Conservation (phyloP, 2,888 invertebrate genomes). For the Latrodectus elegans region DNA sequence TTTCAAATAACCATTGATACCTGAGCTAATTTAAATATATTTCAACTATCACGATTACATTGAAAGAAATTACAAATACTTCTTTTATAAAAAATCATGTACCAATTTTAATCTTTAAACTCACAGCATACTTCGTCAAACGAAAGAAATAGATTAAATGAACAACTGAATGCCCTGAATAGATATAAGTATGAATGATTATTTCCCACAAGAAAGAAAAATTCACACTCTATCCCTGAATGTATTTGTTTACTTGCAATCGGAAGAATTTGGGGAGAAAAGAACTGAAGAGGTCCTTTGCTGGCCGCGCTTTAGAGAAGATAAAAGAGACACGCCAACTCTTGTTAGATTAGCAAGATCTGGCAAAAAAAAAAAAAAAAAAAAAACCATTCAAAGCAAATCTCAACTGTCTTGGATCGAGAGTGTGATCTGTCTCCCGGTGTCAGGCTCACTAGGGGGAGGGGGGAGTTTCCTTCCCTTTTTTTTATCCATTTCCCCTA, state of each 20-base stretch:
- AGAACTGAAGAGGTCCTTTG: neutral
- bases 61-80: too few relatives aligned
- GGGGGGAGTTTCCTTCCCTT: slow-evolving; percentile 6
- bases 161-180: neutral
- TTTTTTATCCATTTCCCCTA: neutral
- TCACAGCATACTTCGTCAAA: too few relatives aligned
- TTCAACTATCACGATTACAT: too few relatives aligned
- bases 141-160: neutral
- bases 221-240: neutral
- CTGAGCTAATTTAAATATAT: too few relatives aligned
- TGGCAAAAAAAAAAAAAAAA: too few relatives aligned
- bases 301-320: slow-evolving; percentile 9
- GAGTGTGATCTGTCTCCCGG: slow-evolving; percentile 32
- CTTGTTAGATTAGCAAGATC: slow-evolving; percentile 13
- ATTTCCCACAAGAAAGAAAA: neutral
- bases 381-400: neutral
- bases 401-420: slow-evolving; percentile 12
- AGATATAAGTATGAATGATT: neutral
- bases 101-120: too few relatives aligned
- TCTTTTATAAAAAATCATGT: too few relatives aligned
- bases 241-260: neutral
- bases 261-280: neutral
- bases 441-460: slow-evolving; percentile 13
- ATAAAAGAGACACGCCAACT: slow-evolving; percentile 27
- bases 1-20: too few relatives aligned